Percentiles rank a stretch among this genome's conserved stretches.
Conservation (phyloP, 2,797 vertebrate species). For the Xenentodon cancila region DNA sequence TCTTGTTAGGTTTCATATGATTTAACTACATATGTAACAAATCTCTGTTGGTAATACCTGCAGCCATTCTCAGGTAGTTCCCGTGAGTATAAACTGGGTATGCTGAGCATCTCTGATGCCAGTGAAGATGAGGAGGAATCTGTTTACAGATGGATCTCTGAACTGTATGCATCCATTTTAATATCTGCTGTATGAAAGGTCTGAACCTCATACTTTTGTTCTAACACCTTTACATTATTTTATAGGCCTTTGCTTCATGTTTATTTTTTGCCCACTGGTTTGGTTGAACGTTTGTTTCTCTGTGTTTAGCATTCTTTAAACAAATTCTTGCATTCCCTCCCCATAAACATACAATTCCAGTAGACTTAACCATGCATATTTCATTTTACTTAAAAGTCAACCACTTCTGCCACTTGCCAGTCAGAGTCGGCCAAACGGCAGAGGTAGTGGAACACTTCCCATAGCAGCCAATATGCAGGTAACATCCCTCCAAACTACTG, state of each 20-base stretch:
- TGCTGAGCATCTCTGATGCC: not conserved
- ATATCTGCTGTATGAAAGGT: conserved; percentile 1
- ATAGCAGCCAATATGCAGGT: conserved; percentile 69
- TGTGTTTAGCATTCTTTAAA: too few species aligned
- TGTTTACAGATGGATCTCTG: conserved; percentile 28
- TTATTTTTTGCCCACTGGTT: too few species aligned
- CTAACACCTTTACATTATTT: not conserved
- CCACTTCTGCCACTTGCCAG: conserved; percentile 35
- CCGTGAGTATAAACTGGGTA: not conserved
- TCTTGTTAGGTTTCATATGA: not conserved
- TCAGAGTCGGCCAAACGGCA: conserved; percentile 51
- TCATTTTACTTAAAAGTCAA: conserved; percentile 50
- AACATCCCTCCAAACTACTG: conserved; percentile 72
- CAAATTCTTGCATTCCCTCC: too few species aligned
- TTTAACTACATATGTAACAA: conserved; percentile 1
- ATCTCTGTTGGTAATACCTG: not conserved
- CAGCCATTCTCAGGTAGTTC: not conserved
- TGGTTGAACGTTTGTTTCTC: too few species aligned
- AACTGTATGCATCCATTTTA: conserved; percentile 5
- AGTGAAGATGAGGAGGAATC: conserved; percentile 1
- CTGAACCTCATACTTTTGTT: not conserved
- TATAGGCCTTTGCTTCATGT: too few species aligned
- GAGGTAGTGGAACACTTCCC: conserved; percentile 17
- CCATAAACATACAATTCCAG: conserved; percentile 10
- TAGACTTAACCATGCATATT: not conserved